phyloP scores from a whole-genome alignment of 1,140 invertebrate species.

The Zeugodacus cucurbitae region DNA sequence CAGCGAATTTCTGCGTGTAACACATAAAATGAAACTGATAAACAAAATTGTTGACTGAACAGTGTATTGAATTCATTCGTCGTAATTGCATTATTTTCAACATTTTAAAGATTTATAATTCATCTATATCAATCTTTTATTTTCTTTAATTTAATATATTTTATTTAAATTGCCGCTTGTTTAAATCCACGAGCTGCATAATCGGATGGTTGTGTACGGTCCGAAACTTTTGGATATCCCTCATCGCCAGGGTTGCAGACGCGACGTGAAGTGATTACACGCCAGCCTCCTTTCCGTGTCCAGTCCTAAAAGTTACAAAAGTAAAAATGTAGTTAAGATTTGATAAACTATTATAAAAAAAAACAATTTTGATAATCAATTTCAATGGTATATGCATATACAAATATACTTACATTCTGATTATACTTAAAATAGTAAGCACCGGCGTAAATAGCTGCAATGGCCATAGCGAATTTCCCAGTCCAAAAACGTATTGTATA shows the following conservation, averaged over 20 bases:
- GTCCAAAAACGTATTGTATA: constrained; percentile 70
- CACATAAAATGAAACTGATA: not conserved
- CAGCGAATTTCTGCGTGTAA: not conserved
- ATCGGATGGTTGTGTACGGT: constrained; percentile 70
- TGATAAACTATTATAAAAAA: not conserved
- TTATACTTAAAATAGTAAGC: constrained; percentile 86
- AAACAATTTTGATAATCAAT: not conserved
- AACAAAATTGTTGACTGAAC: not conserved
- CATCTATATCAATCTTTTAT: not conserved
- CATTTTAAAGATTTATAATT: not conserved
- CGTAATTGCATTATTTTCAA: not conserved
- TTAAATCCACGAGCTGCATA: constrained; percentile 79
- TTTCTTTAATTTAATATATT: not conserved
- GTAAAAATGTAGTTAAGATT: not conserved
- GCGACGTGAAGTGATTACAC: constrained; percentile 68
- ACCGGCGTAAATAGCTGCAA: constrained; percentile 67
- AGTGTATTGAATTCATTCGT: not conserved
- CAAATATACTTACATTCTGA: constrained; percentile 72
- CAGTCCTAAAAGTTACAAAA: constrained; percentile 68
- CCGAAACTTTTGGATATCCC: constrained; percentile 71
- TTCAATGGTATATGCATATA: not conserved
- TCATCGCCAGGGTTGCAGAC: constrained; percentile 74
- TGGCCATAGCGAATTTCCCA: constrained; percentile 71
- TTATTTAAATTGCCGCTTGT: constrained; percentile 67
- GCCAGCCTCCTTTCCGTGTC: constrained; percentile 77